Evolutionary conservation across 2,113 vertebrate species (phyloP).

Genomic region (Saguinus imperator): DNA sequence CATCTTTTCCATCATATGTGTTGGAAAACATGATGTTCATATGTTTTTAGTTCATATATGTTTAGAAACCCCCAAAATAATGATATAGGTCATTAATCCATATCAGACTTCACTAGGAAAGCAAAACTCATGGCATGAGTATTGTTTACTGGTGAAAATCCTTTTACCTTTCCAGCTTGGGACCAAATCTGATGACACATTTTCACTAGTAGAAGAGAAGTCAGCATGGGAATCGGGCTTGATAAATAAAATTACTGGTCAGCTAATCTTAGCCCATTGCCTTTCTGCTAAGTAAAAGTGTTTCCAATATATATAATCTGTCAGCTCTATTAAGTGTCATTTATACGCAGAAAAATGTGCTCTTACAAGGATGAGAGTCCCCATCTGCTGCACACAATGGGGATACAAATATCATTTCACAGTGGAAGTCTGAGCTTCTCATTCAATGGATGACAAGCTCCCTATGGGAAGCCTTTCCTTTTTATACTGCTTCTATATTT

Average conservation of each 20-base stretch:
- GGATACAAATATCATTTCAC: neutral
- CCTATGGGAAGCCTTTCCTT: neutral
- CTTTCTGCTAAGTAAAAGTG: conserved; percentile 28
- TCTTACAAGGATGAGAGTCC: neutral
- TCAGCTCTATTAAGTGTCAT: neutral
- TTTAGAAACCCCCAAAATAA: conserved; percentile 16
- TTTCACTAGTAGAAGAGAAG: neutral
- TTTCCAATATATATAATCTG: neutral
- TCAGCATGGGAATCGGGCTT: neutral
- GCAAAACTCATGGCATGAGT: neutral
- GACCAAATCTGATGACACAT: neutral
- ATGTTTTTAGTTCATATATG: neutral
- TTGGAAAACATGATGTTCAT: too few species aligned
- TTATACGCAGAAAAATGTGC: neutral
- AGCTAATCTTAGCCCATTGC: neutral
- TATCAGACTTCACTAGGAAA: neutral
- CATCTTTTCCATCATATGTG: neutral
- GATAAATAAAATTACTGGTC: neutral
- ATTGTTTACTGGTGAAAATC: neutral
- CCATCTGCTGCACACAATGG: neutral
- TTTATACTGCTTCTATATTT: neutral
- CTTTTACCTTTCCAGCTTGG: neutral
- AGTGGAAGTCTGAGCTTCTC: neutral
- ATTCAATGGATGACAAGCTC: neutral
- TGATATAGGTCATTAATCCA: neutral